Evolutionary conservation across 2,888 invertebrate species (phyloP), one percentile per base, ranked within the genome.

Genomic region (Drosophila quinaria): DNA sequence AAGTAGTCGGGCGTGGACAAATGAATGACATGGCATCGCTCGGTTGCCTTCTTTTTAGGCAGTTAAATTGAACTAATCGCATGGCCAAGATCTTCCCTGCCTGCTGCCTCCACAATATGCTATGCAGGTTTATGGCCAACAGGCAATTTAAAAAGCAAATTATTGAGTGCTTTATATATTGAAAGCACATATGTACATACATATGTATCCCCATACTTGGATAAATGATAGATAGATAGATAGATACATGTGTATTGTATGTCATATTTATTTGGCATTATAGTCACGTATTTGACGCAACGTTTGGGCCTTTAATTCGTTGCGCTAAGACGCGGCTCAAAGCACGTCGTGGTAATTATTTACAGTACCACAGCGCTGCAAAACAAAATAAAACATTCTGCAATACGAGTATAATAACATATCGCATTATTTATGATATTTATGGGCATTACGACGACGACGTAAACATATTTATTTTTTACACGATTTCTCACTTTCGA

Each of bases 251-350:
- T 39, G 31, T 49, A 31, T n/a, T 11, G 15, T 52, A 39, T 58
- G 52, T 58, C 50, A 37, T 50, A 51, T 69, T 67, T 70, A 68
- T 51, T 87, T 85, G 70, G 71, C 74, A 88, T 90, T 81, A 77
- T 62, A 75, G 90, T 88, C 88, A 88, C 88, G 88, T 88, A 78
- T 81, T 89, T 90, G 88, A 89, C 90, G 90, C 88, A 87, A 86
- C 81, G 78, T 88, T 88, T 81, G 74, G 77, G 70, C 87, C 80
- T 87, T 87, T 89, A 87, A 87, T 87, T 89, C 90, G 87, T 63
- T 90, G 59, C 59, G 83, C 80, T 71, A 75, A 81, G 63, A 64
- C 77, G 76, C 80, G 63, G 51, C 54, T 66, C 66, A 22, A 25
- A 49, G 50, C 87, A 90, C 87, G 90, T 81, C 77, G 61, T 59